These are phyloP conservation scores for Micromesistius poutassou DNA, from an alignment of 2,797 vertebrate genomes.

Conservation along the genomic window DNA sequence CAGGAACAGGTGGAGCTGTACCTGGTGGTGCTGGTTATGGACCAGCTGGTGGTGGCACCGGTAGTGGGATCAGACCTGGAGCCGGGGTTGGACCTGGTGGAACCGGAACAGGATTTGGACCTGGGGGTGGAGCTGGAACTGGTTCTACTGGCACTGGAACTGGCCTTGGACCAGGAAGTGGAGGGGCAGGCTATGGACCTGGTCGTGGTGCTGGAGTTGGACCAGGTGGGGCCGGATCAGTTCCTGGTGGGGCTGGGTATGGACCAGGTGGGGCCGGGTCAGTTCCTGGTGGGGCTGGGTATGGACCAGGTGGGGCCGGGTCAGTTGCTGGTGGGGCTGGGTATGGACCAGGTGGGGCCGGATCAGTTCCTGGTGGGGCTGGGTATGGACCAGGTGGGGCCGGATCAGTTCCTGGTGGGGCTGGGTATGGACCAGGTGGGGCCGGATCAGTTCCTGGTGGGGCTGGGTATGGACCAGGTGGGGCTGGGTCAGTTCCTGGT, in stretches of 20 bases:
- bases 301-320: slow-evolving; percentile 36
- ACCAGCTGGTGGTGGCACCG: slow-evolving; percentile 30
- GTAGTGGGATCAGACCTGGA: slow-evolving; percentile 9
- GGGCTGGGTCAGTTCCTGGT: slow-evolving; percentile 33
- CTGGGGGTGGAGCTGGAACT: slow-evolving; percentile 45
- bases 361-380: slow-evolving; percentile 14
- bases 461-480: slow-evolving; percentile 6
- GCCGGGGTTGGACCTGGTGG: slow-evolving; percentile 22
- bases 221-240: slow-evolving; percentile 12
- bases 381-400: slow-evolving; percentile 2
- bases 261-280: slow-evolving; percentile 14
- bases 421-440: slow-evolving; percentile 8
- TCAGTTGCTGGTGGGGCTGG: slow-evolving; percentile 15
- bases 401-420: not conserved
- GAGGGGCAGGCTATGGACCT: slow-evolving; percentile 22
- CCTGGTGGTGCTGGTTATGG: slow-evolving; percentile 22
- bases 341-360: slow-evolving; percentile 20
- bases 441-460: not conserved
- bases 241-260: not conserved
- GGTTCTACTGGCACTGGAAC: slow-evolving; percentile 40
- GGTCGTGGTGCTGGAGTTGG: slow-evolving; percentile 32
- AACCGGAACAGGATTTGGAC: slow-evolving; percentile 17
- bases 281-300: slow-evolving; percentile 18
- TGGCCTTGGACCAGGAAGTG: slow-evolving; percentile 38
- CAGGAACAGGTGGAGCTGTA: not conserved